Base-by-base conservation (phyloP, 1,140 invertebrate species). In the Drosophila pseudoananassae region DNA sequence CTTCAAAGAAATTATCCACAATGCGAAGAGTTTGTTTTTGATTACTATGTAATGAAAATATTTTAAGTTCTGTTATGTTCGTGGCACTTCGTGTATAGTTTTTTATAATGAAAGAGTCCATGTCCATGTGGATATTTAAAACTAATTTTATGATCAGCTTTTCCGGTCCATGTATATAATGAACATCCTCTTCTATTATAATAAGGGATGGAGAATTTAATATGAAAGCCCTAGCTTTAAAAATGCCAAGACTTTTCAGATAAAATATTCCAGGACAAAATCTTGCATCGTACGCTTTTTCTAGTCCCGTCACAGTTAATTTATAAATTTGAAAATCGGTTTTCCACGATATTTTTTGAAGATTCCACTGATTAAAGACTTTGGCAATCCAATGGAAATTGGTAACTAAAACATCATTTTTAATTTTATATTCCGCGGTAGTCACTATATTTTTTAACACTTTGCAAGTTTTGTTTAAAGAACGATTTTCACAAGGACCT, bases 361-460 rank as follows among this genome's bases (percentile, higher is more conserved):
- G 38, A 33, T 63, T 66, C 63, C 33, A 63, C 3, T 17, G 1
- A 0, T 12, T 17, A 27, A 52, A 66, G 1, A 7, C 3, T 1
- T 17, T 9, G 12, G 25, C 45, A 3, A 15, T 51, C 64, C 64
- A 66, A 7, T 4, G 25, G 0, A 66, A 10, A 7, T 9, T 25
- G 4, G 52, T 2, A n/a, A 12, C 1, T 5, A 4, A 0, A 1
- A 15, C 7, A 4, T 3, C 10, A 12, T 33, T n/a, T 0, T 25
- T 14, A 9, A 68, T 45, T 51, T 31, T 4, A 45, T 51, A 64
- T 23, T 52, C 46, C 1, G 50, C 15, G 1, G 64, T 66, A 27
- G 8, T 43, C 12, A 65, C 5, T 12, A 4, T 27, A 25, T 31
- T 27, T 3, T 52, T 20, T 0, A 17, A 1, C 4, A 52, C 12